Base-by-base conservation (phyloP, 1,140 invertebrate species). In the Aphelenchoides besseyi region DNA sequence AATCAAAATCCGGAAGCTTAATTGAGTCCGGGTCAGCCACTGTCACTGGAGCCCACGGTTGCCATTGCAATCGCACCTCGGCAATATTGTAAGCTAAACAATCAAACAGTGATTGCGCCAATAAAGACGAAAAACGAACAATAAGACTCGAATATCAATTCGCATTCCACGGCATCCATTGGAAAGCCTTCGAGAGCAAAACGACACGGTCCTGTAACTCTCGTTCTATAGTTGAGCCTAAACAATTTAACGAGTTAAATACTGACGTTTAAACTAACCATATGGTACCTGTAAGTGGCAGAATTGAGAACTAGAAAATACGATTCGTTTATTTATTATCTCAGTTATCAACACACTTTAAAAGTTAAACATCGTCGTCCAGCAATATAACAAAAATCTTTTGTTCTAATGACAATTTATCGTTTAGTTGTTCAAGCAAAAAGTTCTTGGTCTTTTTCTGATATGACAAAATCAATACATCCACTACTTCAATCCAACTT, bases 211-310 rank as follows among this genome's bases (percentile, higher is more conserved):
- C 79, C 82, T 3, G 72, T 72, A 16, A 83, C 82, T 61, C 82
- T 71, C 18, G 85, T 79, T 16, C 82, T 70, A 64, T 83, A 83
- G 61, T 83, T 83, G 2, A 83, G 37, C 82, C 83, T 83, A n/a
- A 78, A 69, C 29, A 18, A 48, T 12, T 16, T 48, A 48, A 16
- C 12, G 23, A 23, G 12, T 48, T 48, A 12, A 23, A 16, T 48
- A 78, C n/a, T 75, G 73, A 3, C 71, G 68, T 76, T 75, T 3
- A 30, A 69, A 16, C 1, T 3, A 16, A 16, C 3, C 9, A 41
- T 36, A 32, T 59, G 8, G 75, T 81, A 32, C 73, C 69, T 76
- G 57, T 64, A 73, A 70, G 33, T 16, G 29, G n/a, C 16, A 1
- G 23, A 28, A 37, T 35, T 12, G 23, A 18, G 18, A 68, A 69